Percentiles rank a stretch among this genome's conserved stretches.
Evolutionary conservation across 2,888 invertebrate genomes (phyloP).

Genomic region (Xestobium rufovillosum): DNA sequence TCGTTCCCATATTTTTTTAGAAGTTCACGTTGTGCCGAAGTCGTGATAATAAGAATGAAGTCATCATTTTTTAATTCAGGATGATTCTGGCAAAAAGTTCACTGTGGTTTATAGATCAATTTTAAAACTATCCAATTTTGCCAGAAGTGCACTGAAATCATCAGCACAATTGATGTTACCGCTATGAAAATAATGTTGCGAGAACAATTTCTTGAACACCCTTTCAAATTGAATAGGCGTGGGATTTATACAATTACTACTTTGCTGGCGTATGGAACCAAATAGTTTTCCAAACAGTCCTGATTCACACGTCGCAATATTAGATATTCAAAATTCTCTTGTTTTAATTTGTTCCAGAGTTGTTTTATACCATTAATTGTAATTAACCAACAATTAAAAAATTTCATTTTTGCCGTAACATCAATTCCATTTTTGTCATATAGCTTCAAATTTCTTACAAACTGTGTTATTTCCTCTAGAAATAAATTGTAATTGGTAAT

Average conservation of each 20-base stretch:
- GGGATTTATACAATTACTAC: conserved; percentile 10
- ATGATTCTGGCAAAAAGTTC: too few relatives aligned
- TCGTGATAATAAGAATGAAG: too few relatives aligned
- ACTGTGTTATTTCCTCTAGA: conserved; percentile 10
- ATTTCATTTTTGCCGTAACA: conserved; percentile 14
- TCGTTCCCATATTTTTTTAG: neutral
- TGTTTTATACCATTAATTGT: conserved; percentile 12
- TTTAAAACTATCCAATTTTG: too few relatives aligned
- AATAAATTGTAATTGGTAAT: conserved; percentile 15
- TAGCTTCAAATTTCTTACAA: conserved; percentile 11
- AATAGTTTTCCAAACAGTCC: conserved; percentile 16
- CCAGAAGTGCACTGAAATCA: too few relatives aligned
- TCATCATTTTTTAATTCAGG: too few relatives aligned
- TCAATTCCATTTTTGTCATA: conserved; percentile 5
- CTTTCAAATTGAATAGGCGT: conserved; percentile 13
- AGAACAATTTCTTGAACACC: conserved; percentile 10
- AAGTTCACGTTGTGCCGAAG: too few relatives aligned
- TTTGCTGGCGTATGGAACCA: conserved; percentile 11
- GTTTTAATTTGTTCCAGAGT: conserved; percentile 14
- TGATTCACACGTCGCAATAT: conserved; percentile 13
- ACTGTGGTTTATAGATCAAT: too few relatives aligned
- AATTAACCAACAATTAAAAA: conserved; percentile 14
- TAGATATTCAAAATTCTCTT: conserved; percentile 6
- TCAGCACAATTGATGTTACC: too few relatives aligned
- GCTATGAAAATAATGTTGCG: too few relatives aligned